A percentile compares a stretch with the other conserved stretches of the same genome.
These are phyloP conservation scores for Novumbra hubbsi DNA, from an alignment of 2,797 vertebrate species.

Conservation along the genomic window DNA sequence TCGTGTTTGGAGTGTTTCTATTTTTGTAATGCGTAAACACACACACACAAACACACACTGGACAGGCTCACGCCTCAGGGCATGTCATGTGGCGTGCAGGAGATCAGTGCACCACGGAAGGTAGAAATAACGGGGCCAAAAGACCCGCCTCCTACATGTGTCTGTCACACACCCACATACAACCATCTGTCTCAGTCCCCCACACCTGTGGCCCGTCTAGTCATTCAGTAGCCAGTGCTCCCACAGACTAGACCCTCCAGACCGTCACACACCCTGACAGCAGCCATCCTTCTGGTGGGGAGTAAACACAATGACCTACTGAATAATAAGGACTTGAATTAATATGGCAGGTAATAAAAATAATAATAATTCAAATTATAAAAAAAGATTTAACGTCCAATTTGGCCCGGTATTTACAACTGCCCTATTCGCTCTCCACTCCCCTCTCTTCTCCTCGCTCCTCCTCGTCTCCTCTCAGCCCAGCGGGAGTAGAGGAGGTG, in stretches of 20 bases:
- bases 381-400: conserved; percentile 55
- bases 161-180: conserved; percentile 10
- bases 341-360: conserved; percentile 50
- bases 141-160: not conserved
- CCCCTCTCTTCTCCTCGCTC: not conserved
- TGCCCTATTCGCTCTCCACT: conserved; percentile 5
- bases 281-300: conserved; percentile 39
- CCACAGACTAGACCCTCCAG: conserved; percentile 11
- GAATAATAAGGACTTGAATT: conserved; percentile 67
- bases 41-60: conserved; percentile 4
- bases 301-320: conserved; percentile 56
- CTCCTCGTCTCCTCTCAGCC: conserved; percentile 7
- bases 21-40: no score
- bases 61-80: conserved; percentile 1
- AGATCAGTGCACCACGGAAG: not conserved
- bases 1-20: no score
- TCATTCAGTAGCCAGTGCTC: conserved; percentile 23
- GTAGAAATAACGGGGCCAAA: conserved; percentile 3
- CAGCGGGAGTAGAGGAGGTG: conserved; percentile 40
- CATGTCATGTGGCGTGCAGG: conserved; percentile 12
- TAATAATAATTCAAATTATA: conserved; percentile 30
- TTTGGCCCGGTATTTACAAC: conserved; percentile 33
- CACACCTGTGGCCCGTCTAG: conserved; percentile 57
- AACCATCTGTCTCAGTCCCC: conserved; percentile 12
- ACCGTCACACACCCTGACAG: conserved; percentile 1